Evolutionary conservation across 2,113 vertebrate genomes (phyloP).

Genomic region (Nanorana parkeri): DNA sequence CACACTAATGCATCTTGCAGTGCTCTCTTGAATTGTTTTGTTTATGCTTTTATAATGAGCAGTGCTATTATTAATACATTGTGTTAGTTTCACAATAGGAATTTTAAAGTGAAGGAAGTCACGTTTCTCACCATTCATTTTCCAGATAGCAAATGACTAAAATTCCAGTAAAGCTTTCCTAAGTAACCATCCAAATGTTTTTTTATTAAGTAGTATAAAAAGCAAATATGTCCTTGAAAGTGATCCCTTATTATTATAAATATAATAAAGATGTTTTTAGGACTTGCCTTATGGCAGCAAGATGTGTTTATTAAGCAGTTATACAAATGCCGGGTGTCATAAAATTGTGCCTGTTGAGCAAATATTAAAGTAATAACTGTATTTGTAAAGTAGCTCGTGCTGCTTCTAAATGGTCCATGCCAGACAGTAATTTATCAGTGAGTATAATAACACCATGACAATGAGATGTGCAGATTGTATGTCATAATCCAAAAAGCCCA

Average conservation of each 20-base stretch:
- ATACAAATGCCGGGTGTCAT: not conserved
- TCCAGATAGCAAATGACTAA: conserved; percentile 4
- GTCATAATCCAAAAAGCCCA: too few species aligned
- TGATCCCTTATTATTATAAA: not conserved
- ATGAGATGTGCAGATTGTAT: too few species aligned
- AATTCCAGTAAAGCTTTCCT: conserved; percentile 21
- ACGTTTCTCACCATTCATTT: conserved; percentile 30
- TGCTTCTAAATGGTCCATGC: not conserved
- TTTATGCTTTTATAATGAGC: not conserved
- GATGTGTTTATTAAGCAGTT: not conserved
- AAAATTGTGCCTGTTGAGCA: not conserved
- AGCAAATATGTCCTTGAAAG: not conserved
- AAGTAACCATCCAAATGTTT: not conserved
- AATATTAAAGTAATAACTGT: conserved; percentile 1
- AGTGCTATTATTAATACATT: conserved; percentile 36
- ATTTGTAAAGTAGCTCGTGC: not conserved
- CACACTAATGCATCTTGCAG: not conserved
- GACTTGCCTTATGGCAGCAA: not conserved
- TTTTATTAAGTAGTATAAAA: conserved; percentile 15
- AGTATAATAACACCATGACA: not conserved
- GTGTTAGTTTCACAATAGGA: conserved; percentile 29
- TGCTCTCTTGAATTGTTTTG: not conserved
- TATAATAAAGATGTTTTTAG: not conserved
- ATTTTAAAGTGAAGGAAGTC: conserved; percentile 9
- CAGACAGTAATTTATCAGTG: not conserved